phyloP scores from a whole-genome alignment of 1,140 invertebrate species.

The Rhizoglyphus robini region DNA sequence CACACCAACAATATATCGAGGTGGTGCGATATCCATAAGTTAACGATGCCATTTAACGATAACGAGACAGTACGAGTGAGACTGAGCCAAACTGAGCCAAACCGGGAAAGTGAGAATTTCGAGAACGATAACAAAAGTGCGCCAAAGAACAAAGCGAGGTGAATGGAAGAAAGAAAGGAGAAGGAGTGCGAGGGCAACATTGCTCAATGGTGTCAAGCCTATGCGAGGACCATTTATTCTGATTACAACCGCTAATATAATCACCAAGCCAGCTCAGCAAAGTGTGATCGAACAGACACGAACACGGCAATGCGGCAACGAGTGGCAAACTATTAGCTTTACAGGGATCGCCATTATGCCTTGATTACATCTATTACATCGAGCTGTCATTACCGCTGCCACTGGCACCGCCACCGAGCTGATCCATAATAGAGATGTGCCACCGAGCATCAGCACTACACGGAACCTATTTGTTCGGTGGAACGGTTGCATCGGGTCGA shows the following conservation, averaged over 20 bases:
- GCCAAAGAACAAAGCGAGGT: no score
- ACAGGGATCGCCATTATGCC: neutral
- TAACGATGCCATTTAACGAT: conserved; percentile 14
- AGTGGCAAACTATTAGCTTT: neutral
- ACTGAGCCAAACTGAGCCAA: no score
- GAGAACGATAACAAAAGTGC: no score
- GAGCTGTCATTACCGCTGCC: neutral
- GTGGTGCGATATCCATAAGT: neutral
- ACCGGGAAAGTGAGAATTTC: no score
- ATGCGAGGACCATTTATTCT: conserved; percentile 7
- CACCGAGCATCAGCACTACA: no score
- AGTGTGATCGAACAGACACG: conserved; percentile 1
- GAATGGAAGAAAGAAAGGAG: no score
- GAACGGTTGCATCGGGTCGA: no score
- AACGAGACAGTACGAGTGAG: neutral
- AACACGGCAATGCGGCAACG: neutral
- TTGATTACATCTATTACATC: conserved; percentile 11
- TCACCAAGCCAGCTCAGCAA: neutral
- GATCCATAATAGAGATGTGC: neutral
- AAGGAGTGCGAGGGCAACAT: no score
- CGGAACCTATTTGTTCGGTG: no score
- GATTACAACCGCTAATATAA: conserved; percentile 4
- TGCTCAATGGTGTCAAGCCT: neutral
- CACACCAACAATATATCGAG: neutral
- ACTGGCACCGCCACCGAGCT: neutral